Evolutionary conservation across 2,888 invertebrate species (phyloP), one percentile per base, ranked within the genome.

Genomic region (Cephus rjabovi): DNA sequence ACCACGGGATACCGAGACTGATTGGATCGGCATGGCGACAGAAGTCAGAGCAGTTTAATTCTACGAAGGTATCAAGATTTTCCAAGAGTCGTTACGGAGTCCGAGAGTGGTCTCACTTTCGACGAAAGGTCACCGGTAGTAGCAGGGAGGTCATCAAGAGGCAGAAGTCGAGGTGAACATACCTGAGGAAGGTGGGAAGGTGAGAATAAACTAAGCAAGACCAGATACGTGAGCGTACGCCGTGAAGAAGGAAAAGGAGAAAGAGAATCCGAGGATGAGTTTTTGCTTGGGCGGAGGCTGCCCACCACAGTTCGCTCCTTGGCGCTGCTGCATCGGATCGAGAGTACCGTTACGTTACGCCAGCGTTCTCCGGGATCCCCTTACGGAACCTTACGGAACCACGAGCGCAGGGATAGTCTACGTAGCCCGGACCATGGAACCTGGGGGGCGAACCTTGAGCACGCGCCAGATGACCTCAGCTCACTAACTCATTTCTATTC

Each of bases 281-380:
- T 82, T 83, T 83, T 76, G 78, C 75, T 82, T 83, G 83, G 84
- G 83, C 79, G 81, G 82, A 82, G 81, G 81, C 79, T 81, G 80
- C 79, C 40, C 40, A 40, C 40, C 15, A 4, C 40, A 6, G 40
- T 40, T 15, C 15, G 15, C 40, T 40, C 40, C 15, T 75, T 74
- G 75, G 79, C 76, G 75, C 77, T 80, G 35, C 73, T 35, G 79
- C 70, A 33, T 33, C 33, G 31, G 70, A 30, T 80, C 79, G 77
- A 81, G 81, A 81, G 81, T 84, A 83, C 84, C 84, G 84, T 84
- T 84, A 84, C 79, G 77, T 79, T 76, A 79, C 70, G 76, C 79
- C 70, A 23, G 74, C 74, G 71, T 74, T 70, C 71, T 75, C 75
- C 74, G 70, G 74, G 70, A 70, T 73, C 73, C 79, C 77, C 75